Base-by-base conservation (phyloP, 2,113 vertebrate species). In the Caretta caretta region DNA sequence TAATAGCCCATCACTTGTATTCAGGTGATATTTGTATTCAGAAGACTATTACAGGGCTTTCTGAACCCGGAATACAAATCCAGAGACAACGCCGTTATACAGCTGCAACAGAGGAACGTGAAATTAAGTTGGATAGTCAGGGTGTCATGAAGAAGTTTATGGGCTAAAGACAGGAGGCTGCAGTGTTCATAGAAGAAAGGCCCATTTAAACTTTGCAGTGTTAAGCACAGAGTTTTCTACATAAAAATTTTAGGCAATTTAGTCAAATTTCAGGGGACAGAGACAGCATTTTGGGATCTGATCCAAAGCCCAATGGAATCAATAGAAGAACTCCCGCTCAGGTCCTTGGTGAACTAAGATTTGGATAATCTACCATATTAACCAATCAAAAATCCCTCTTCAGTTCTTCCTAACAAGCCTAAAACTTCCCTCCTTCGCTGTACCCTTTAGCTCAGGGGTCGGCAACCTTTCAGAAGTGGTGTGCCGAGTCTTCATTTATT, bases 171-270 rank as follows among this genome's bases (percentile, higher is more conserved):
- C 5, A 13, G 24, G 51, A 11, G 35, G 11, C 80, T 14, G 2
- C 31, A 38, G 80, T 13, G 20, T 81, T 38, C 8, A 8, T 14
- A 53, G n/a, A 81, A 81, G 80, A 48, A 72, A 87, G 19, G 10
- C 5, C 50, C 54, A 0, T 51, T 86, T 75, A 62, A 11, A 4
- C 46, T 83, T 87, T 83, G 46, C 46, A 29, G 78, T 22, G 7
- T 76, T 53, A 72, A 25, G 2, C 29, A 65, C 62, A 69, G 29
- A 62, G 35, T n/a, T 85, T 88, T 31, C 83, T 27, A 1, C 2
- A 2, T 57, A 81, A 1, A 1, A 14, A 8, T 51, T 54, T 85
- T 93, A 50, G 57, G 86, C 78, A 90, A 4, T 0, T 0, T 35
- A 81, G n/a, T 59, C 59, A 76, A 50, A 87, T 25, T 69, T 35